Evolutionary conservation across 37 sponge, comb jelly and placozoan genomes (phyloP).

Genomic region (Diacarnus erythraeanus): DNA sequence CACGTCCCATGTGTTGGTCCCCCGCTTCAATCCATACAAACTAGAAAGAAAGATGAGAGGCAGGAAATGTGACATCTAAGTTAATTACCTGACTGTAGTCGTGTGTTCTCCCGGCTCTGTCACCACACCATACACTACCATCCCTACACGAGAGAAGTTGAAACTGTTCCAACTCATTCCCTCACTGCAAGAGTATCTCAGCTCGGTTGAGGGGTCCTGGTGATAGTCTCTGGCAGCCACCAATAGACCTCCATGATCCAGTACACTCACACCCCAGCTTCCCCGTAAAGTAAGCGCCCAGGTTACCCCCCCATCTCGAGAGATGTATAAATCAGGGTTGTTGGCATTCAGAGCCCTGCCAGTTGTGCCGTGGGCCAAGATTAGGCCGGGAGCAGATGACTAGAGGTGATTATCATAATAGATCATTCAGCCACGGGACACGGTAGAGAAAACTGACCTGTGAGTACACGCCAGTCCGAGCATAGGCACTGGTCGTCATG

Average conservation of each 20-base stretch:
- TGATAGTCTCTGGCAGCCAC: constrained; percentile 78
- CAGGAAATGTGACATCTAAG: neutral
- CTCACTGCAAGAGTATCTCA: constrained; percentile 84
- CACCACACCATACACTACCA: constrained; percentile 74
- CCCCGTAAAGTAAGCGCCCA: constrained; percentile 60
- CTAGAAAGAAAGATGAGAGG: constrained; percentile 15
- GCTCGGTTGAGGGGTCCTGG: constrained; percentile 18
- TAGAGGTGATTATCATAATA: neutral
- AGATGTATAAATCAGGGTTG: constrained; percentile 67
- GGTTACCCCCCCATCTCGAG: constrained; percentile 72
- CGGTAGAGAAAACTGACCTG: neutral
- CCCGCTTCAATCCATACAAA: constrained; percentile 46
- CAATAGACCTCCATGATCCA: constrained; percentile 80
- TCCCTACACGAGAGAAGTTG: constrained; percentile 38
- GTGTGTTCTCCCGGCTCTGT: constrained; percentile 94
- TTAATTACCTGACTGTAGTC: constrained; percentile 70
- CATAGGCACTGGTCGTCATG: constrained; percentile 64
- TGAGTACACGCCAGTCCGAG: constrained; percentile 66
- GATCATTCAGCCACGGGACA: neutral
- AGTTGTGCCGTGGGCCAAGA: constrained; percentile 71
- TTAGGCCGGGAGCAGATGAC: constrained; percentile 67
- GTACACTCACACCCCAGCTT: constrained; percentile 60
- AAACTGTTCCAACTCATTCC: constrained; percentile 81
- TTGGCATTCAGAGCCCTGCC: constrained; percentile 13
- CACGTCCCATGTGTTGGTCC: constrained; percentile 41